Percentiles rank a stretch among this genome's conserved stretches.
Evolutionary conservation across 2,888 invertebrate genomes (phyloP).

Genomic region (Selenia dentaria): DNA sequence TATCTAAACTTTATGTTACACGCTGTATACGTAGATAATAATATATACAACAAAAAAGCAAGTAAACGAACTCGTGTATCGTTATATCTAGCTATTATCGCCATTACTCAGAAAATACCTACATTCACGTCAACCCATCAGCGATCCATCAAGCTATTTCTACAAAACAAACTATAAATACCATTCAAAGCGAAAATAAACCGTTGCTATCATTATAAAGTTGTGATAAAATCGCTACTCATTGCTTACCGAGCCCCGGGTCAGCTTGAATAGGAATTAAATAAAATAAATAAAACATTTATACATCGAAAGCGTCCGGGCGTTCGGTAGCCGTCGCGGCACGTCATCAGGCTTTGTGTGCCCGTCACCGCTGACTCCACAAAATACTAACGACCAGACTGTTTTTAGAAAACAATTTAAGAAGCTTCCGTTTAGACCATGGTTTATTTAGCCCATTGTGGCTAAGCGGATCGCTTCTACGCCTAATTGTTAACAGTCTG

Average conservation of each 20-base stretch:
- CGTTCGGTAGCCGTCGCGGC: conserved; percentile 42
- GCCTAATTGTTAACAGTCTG: conserved; percentile 60
- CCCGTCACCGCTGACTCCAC: conserved; percentile 53
- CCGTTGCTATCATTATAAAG: conserved; percentile 34
- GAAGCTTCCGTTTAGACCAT: conserved; percentile 73
- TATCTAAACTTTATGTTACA: too few relatives aligned
- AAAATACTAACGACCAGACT: conserved; percentile 66
- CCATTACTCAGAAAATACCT: neutral
- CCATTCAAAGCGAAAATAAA: conserved; percentile 29
- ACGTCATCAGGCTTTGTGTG: conserved; percentile 51
- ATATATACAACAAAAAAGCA: too few relatives aligned
- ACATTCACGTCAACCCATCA: neutral
- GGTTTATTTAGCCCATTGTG: conserved; percentile 75
- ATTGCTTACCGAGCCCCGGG: conserved; percentile 30
- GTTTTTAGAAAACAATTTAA: conserved; percentile 81
- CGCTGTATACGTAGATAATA: too few relatives aligned
- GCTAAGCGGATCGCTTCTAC: conserved; percentile 66
- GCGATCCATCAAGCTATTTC: conserved; percentile 11
- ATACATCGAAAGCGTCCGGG: conserved; percentile 18
- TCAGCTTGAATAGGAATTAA: conserved; percentile 30
- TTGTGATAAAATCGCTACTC: conserved; percentile 38
- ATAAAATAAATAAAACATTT: conserved; percentile 29
- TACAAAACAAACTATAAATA: conserved; percentile 30
- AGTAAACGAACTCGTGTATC: too few relatives aligned
- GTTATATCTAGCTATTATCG: too few relatives aligned